phyloP scores from a whole-genome alignment of 2,888 invertebrate genomes.

The Ophion costatus region DNA sequence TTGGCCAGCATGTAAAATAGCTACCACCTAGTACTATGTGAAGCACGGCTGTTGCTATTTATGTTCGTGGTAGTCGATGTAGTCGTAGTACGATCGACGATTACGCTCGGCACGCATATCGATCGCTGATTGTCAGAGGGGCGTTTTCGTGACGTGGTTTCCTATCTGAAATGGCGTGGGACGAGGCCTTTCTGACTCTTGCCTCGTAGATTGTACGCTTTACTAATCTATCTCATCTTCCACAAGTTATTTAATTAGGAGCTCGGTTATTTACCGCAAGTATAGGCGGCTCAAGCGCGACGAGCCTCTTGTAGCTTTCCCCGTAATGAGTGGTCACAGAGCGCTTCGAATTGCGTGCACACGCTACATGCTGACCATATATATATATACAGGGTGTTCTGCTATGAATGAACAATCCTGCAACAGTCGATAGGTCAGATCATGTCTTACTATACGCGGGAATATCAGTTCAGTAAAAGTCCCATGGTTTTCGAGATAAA shows the following conservation, averaged over 20 bases:
- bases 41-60: constrained; percentile 17
- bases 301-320: constrained; percentile 72
- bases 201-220: constrained; percentile 14
- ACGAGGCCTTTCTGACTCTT: constrained; percentile 23
- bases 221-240: constrained; percentile 65
- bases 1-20: background rate
- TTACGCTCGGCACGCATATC: background rate
- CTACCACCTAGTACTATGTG: constrained; percentile 12
- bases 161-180: background rate
- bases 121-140: background rate
- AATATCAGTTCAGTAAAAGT: no score
- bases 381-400: no score
- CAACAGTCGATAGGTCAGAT: no score
- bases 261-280: constrained; percentile 65
- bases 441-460: no score
- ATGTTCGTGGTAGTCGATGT: background rate
- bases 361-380: background rate
- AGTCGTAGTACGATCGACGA: constrained; percentile 9
- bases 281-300: constrained; percentile 37
- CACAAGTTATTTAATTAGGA: constrained; percentile 75
- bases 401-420: no score
- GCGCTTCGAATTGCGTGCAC: constrained; percentile 53
- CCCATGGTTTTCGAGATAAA: no score
- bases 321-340: constrained; percentile 73
- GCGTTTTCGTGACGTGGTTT: background rate